Percentiles rank a stretch among this genome's conserved stretches.
Conservation (phyloP, 2,888 invertebrate species). For the Coremacera marginata region DNA sequence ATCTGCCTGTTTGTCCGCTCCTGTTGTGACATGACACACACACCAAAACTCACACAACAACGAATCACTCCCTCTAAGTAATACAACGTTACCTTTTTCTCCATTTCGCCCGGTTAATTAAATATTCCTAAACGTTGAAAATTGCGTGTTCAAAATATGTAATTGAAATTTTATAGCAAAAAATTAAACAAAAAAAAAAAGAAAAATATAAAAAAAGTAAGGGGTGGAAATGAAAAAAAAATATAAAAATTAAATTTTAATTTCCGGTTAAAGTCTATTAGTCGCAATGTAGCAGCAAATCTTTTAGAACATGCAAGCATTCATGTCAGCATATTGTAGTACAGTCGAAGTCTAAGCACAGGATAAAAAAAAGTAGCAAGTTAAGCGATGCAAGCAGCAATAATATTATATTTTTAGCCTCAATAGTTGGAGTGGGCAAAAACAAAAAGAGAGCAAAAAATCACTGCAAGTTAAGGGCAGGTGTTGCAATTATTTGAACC, state of each 20-base stretch:
- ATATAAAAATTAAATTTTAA: slow-evolving; percentile 11
- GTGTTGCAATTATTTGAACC: not conserved
- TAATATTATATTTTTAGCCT: not conserved
- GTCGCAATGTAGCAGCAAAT: not conserved
- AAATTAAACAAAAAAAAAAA: not conserved
- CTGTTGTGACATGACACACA: too few relatives aligned
- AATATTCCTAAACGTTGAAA: not conserved
- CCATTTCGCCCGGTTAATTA: not conserved
- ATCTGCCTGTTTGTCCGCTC: too few relatives aligned
- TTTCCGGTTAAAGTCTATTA: slow-evolving; percentile 26
- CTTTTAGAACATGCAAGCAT: slow-evolving; percentile 4
- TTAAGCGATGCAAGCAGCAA: not conserved
- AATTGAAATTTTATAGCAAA: slow-evolving; percentile 25
- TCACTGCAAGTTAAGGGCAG: not conserved
- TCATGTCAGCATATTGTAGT: not conserved
- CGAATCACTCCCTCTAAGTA: too few relatives aligned
- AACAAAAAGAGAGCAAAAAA: not conserved
- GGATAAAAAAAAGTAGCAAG: too few relatives aligned
- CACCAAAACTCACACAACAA: too few relatives aligned
- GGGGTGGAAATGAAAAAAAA: not conserved
- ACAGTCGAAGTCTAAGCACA: too few relatives aligned
- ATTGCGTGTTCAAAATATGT: slow-evolving; percentile 20
- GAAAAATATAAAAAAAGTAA: slow-evolving; percentile 1
- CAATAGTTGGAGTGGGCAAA: not conserved
- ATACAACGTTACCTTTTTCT: too few relatives aligned